Base-by-base conservation (phyloP, 23 tunicate genomes). In the Styela clava region DNA sequence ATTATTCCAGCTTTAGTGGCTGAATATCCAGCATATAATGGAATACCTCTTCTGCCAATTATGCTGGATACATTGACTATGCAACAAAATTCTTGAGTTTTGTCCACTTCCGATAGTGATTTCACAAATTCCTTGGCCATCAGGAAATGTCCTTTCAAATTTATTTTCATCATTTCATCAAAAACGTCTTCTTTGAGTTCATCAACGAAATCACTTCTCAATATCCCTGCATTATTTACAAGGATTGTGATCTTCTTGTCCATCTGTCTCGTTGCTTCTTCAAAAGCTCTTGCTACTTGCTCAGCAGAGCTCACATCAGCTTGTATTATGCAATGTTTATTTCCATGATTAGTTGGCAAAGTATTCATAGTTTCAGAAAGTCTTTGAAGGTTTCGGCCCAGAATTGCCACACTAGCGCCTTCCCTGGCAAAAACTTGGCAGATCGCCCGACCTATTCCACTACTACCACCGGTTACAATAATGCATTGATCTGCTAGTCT, bases 1-100 rank as follows among this genome's bases (percentile, higher is more conserved):
- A 86, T 83, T 24, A 91, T 91, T 27, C 91, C 91, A 2, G 91
- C 88, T 83, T 91, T 91, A 9, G 97, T 82, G 34, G 97, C 91
- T n/a, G 91, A 88, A 79, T 91, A 91, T 56, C 83, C 83, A 16
- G 35, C 3, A 16, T 29, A 28, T 3, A 5, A 27, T 16, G 35
- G 35, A 16, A 71, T 28, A 19, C 77, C 77, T 21, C 32, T 71
- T 26, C 79, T 79, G 29, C 88, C 95, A 2, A 79, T 68, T 26
- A 89, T 85, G 71, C 95, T 89, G 34, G 95, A 86, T 7, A 86
- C 79, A 35, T 91, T 91, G 56, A 44, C 12, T 20, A 91, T 74
- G 21, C 87, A 34, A 16, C 16, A 20, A 21, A 35, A 16, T 30
- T 34, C 35, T 16, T 69, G 16, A 24, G 69, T 26, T 24, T 79